Conservation (phyloP, 2,888 invertebrate species). For the Ochropacha duplaris region DNA sequence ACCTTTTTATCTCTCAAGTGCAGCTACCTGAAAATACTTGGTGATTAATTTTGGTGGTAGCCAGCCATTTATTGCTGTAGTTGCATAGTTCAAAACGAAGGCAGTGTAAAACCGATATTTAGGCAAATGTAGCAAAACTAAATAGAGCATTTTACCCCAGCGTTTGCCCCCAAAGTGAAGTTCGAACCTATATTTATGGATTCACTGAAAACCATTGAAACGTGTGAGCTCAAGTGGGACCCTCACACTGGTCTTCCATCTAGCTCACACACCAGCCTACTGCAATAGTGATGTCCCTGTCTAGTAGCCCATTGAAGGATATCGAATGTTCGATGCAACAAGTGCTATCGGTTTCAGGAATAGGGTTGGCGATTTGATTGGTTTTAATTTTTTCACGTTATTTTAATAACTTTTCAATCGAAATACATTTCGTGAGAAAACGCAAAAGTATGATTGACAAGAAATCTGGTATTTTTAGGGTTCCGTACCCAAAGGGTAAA, state of each 20-base stretch:
- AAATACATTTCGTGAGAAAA: neutral
- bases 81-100: too few relatives aligned
- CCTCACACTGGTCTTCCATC: conserved; percentile 58
- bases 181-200: conserved; percentile 78
- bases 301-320: conserved; percentile 74
- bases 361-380: conserved; percentile 72
- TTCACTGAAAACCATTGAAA: conserved; percentile 69
- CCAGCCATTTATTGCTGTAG: too few relatives aligned
- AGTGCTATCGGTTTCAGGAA: conserved; percentile 72
- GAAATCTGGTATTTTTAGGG: too few relatives aligned
- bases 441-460: too few relatives aligned
- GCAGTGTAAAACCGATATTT: too few relatives aligned
- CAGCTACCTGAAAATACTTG: too few relatives aligned
- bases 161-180: conserved; percentile 44
- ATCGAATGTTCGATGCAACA: conserved; percentile 81
- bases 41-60: too few relatives aligned
- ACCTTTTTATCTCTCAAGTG: too few relatives aligned
- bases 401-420: neutral
- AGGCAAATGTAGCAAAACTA: conserved; percentile 5
- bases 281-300: conserved; percentile 40
- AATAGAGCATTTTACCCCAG: conserved; percentile 54
- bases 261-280: conserved; percentile 28
- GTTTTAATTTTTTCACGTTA: conserved; percentile 30
- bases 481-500: too few relatives aligned
- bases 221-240: conserved; percentile 73